Base-by-base conservation (phyloP, 2,797 vertebrate genomes). In the Sebastiscus tertius region DNA sequence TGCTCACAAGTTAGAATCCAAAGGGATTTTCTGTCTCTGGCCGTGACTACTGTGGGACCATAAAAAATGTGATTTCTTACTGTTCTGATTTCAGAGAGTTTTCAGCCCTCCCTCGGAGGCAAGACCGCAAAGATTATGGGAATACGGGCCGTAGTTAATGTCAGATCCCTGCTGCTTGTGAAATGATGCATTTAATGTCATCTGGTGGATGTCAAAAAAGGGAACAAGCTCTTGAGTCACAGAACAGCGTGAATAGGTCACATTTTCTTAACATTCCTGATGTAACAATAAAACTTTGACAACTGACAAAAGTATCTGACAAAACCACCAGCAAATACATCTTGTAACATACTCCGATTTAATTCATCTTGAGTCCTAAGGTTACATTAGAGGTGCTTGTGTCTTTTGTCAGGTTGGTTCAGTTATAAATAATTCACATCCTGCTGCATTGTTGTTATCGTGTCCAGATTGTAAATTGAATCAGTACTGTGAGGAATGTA, bases 111-210 rank as follows among this genome's bases (percentile, higher is more conserved):
- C 56, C 55, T 42, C 10, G 1, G 55, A 65, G 77, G 22, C 39
- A 60, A 22, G 4, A 24, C 14, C 11, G 39, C 12, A 54, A 24
- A 75, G 22, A 49, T 52, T 33, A 63, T 72, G 36, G n/a, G 60
- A 66, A 62, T 62, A 33, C 4, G 34, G 52, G 10, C 20, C 4
- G 0, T 2, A n/a, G n/a, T 52, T 72, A 31, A 59, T 12, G 34
- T 18, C 31, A 52, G 14, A 66, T 33, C 16, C 26, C 46, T 29
- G 61, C 42, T 31, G 64, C 24, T 70, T 60, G 59, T 69, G 33
- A 80, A 82, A 55, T 31, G 20, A 76, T 60, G 52, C 46, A n/a
- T 70, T 76, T 34, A 42, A 60, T 72, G 59, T 79, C 36, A 67
- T 60, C 14, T 9, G 29, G 11, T 75, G 27, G 42, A 62, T 39